Conservation (phyloP, 2,888 invertebrate genomes). For the Epinotia bilunana region DNA sequence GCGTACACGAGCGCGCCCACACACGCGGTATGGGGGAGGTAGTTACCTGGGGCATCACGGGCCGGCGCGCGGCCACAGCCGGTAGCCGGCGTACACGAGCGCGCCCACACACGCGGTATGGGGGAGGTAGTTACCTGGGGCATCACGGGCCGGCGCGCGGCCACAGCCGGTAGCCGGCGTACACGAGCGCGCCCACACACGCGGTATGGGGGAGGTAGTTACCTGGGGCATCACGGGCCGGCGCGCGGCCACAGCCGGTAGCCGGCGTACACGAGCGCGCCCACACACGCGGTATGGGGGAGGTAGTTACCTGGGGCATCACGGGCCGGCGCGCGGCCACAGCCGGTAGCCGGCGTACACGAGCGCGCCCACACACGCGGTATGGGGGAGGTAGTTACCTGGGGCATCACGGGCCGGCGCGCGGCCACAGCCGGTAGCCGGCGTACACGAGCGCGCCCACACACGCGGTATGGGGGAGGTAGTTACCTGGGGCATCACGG, state of each 20-base stretch:
- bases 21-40: slow-evolving; percentile 75
- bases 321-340: slow-evolving; percentile 74
- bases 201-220: slow-evolving; percentile 68
- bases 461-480: slow-evolving; percentile 75
- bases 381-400: slow-evolving; percentile 51
- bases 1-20: slow-evolving; percentile 82
- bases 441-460: slow-evolving; percentile 82
- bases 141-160: slow-evolving; percentile 74
- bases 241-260: slow-evolving; percentile 79
- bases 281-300: slow-evolving; percentile 82
- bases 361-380: slow-evolving; percentile 81
- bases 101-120: slow-evolving; percentile 82
- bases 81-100: slow-evolving; percentile 81
- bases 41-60: slow-evolving; percentile 55
- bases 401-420: slow-evolving; percentile 66
- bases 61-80: slow-evolving; percentile 76
- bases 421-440: slow-evolving; percentile 80
- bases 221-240: slow-evolving; percentile 63
- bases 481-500: slow-evolving; percentile 55
- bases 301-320: slow-evolving; percentile 48
- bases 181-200: slow-evolving; percentile 81
- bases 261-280: slow-evolving; percentile 81
- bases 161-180: slow-evolving; percentile 79
- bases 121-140: slow-evolving; percentile 49
- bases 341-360: slow-evolving; percentile 82